Conservation (phyloP, 37 sponge, comb jelly and placozoan genomes). For the Ephydatia muelleri region DNA sequence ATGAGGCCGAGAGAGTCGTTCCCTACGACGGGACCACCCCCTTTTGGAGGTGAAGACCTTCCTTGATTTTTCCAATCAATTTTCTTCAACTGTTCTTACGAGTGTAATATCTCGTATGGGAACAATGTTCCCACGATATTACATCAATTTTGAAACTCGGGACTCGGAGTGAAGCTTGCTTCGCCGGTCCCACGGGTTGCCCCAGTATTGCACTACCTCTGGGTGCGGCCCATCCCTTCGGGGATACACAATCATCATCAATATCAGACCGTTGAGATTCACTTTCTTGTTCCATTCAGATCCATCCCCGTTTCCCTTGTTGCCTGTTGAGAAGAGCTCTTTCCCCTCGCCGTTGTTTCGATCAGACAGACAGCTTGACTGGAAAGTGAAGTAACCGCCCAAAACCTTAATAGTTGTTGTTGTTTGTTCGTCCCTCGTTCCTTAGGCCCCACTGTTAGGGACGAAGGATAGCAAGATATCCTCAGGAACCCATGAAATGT, state of each 20-base stretch:
- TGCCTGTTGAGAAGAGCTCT: too few species aligned
- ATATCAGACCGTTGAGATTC: too few species aligned
- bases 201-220: conserved; percentile 25
- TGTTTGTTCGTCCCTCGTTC: too few species aligned
- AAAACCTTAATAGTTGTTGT: too few species aligned
- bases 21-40: conserved; percentile 1
- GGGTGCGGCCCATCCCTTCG: conserved; percentile 27
- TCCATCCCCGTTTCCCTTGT: too few species aligned
- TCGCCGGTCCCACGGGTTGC: conserved; percentile 31
- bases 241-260: neutral
- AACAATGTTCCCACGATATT: conserved; percentile 12
- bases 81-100: neutral
- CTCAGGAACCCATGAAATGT: too few species aligned
- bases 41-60: conserved; percentile 1
- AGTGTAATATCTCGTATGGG: neutral
- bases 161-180: conserved; percentile 25
- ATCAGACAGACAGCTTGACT: too few species aligned
- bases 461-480: too few species aligned
- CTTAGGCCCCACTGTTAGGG: too few species aligned
- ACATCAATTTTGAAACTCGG: conserved; percentile 14
- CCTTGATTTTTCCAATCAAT: neutral
- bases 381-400: too few species aligned
- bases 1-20: conserved; percentile 1
- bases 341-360: too few species aligned
- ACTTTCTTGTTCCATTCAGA: too few species aligned